These are phyloP conservation scores for Galeopterus variegatus DNA, from an alignment of 2,113 vertebrate species.

Conservation along the genomic window DNA sequence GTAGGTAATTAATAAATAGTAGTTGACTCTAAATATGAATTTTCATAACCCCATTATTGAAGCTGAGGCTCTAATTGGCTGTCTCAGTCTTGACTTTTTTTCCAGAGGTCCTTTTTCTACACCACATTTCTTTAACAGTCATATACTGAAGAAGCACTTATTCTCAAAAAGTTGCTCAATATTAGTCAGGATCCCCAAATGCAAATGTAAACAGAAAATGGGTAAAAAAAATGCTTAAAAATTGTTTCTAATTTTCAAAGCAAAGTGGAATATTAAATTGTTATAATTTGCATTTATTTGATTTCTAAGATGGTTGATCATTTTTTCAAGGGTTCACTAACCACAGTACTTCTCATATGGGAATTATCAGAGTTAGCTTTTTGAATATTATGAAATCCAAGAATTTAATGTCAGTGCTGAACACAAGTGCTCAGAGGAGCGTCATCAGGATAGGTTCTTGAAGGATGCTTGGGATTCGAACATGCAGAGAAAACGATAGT, in stretches of 20 bases:
- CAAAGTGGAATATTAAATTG: background rate
- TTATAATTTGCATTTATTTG: constrained; percentile 39
- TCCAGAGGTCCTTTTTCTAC: background rate
- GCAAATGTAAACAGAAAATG: background rate
- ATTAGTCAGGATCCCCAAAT: background rate
- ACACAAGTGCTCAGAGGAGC: background rate
- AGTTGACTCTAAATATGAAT: background rate
- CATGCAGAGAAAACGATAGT: background rate
- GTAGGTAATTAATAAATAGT: background rate
- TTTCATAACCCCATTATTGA: background rate
- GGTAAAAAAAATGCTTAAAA: background rate
- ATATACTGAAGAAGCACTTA: background rate
- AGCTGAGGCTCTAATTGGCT: background rate
- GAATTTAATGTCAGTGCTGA: background rate
- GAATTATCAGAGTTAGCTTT: background rate
- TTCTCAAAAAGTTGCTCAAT: background rate
- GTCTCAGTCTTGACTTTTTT: background rate
- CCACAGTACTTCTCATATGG: background rate
- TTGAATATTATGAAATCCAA: background rate
- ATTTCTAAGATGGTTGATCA: background rate
- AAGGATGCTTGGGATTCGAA: background rate
- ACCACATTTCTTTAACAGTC: background rate
- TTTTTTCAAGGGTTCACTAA: constrained; percentile 34
- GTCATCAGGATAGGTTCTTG: background rate
- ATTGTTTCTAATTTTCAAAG: background rate